Conservation (phyloP, 2,888 invertebrate genomes). For the Alitta virens region DNA sequence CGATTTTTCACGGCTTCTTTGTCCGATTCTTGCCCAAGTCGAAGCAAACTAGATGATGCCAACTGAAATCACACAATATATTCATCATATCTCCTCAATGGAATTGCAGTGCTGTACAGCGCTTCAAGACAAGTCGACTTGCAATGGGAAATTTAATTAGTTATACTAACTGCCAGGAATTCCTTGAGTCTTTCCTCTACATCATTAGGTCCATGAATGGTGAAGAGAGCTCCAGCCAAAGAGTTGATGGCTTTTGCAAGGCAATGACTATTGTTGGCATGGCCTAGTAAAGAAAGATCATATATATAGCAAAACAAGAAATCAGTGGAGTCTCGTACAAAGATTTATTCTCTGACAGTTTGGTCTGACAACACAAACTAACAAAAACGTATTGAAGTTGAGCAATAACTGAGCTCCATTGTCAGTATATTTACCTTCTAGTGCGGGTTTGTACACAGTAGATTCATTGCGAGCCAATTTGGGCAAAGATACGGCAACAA, state of each 20-base stretch:
- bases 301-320: no score
- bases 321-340: no score
- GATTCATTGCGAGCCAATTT: slow-evolving; percentile 83
- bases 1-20: slow-evolving; percentile 88
- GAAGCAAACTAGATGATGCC: slow-evolving; percentile 90
- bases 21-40: slow-evolving; percentile 92
- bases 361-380: no score
- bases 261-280: slow-evolving; percentile 98
- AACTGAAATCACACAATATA: slow-evolving; percentile 60
- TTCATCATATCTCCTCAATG: neutral
- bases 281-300: slow-evolving; percentile 69
- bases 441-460: slow-evolving; percentile 64
- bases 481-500: slow-evolving; percentile 95
- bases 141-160: neutral
- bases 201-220: slow-evolving; percentile 92
- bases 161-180: slow-evolving; percentile 66
- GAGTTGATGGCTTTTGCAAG: slow-evolving; percentile 71
- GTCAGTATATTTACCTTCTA: slow-evolving; percentile 59
- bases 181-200: slow-evolving; percentile 98
- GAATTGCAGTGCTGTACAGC: no score
- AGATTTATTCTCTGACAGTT: no score
- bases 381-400: no score
- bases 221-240: slow-evolving; percentile 88
- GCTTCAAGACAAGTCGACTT: no score
- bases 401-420: no score